Conservation (phyloP, 2,113 vertebrate genomes). For the Benthochromis sp. region DNA sequence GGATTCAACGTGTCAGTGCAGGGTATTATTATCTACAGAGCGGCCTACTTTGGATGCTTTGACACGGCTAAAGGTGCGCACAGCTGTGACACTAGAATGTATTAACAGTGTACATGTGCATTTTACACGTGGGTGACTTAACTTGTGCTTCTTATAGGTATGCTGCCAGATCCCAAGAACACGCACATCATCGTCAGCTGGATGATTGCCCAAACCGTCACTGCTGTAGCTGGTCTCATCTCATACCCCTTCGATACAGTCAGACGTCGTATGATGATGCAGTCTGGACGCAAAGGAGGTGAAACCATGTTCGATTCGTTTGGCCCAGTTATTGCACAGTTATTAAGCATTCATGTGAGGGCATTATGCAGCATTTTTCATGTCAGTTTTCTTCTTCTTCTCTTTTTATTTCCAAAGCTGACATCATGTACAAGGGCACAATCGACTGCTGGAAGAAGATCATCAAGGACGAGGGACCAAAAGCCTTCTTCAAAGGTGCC, state of each 20-base stretch:
- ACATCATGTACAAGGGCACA: constrained; percentile 98
- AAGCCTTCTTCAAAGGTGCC: constrained; percentile 97
- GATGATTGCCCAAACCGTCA: constrained; percentile 98
- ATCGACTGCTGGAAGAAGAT: constrained; percentile 98
- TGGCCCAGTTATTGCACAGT: background rate
- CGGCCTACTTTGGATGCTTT: constrained; percentile 95
- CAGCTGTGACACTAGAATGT: background rate
- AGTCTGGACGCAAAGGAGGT: constrained; percentile 98
- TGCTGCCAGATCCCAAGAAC: constrained; percentile 98
- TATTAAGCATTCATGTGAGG: background rate
- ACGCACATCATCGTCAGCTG: constrained; percentile 93
- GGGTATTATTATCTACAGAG: constrained; percentile 99
- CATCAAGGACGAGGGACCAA: constrained; percentile 85
- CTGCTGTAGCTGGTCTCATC: constrained; percentile 85
- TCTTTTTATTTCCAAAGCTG: constrained; percentile 74
- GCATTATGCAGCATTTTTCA: background rate
- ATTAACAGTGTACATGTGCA: background rate
- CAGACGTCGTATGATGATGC: constrained; percentile 99
- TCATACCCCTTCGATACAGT: constrained; percentile 99
- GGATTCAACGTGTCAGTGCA: constrained; percentile 97
- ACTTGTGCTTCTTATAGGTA: constrained; percentile 71
- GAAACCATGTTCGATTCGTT: background rate
- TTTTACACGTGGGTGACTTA: background rate
- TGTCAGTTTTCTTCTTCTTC: background rate
- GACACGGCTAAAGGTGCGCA: constrained; percentile 93